phyloP scores from a whole-genome alignment of 2,888 invertebrate species.

The Melolontha melolontha region DNA sequence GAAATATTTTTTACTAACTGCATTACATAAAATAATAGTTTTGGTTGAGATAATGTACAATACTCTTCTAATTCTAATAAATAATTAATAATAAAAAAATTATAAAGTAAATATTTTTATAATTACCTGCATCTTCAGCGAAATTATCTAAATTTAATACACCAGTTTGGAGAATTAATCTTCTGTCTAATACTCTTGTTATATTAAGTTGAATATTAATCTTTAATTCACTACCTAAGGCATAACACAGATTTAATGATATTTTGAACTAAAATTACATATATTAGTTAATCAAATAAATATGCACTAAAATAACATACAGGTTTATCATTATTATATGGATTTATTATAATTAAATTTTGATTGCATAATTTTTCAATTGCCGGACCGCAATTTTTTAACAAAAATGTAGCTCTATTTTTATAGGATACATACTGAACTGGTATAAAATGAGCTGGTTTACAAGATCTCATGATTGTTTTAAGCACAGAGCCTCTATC shows the following conservation, averaged over 20 bases:
- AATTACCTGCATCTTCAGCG: constrained; percentile 64
- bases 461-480: constrained; percentile 64
- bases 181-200: constrained; percentile 60
- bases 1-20: constrained; percentile 51
- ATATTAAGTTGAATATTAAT: constrained; percentile 67
- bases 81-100: neutral
- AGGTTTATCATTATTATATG: constrained; percentile 51
- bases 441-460: constrained; percentile 68
- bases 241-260: constrained; percentile 64
- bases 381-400: constrained; percentile 66
- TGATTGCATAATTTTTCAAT: constrained; percentile 65
- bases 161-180: constrained; percentile 59
- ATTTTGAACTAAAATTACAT: constrained; percentile 57
- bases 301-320: constrained; percentile 48
- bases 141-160: constrained; percentile 65
- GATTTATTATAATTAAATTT: constrained; percentile 62
- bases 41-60: constrained; percentile 66
- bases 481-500: constrained; percentile 63
- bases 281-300: neutral
- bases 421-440: constrained; percentile 61
- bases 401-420: constrained; percentile 64
- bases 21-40: constrained; percentile 65
- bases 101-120: neutral
- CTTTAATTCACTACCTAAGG: constrained; percentile 64
- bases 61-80: constrained; percentile 59